Evolutionary conservation across 2,888 invertebrate genomes (phyloP), one percentile per base, ranked within the genome.

Genomic region (Papilio protenor): DNA sequence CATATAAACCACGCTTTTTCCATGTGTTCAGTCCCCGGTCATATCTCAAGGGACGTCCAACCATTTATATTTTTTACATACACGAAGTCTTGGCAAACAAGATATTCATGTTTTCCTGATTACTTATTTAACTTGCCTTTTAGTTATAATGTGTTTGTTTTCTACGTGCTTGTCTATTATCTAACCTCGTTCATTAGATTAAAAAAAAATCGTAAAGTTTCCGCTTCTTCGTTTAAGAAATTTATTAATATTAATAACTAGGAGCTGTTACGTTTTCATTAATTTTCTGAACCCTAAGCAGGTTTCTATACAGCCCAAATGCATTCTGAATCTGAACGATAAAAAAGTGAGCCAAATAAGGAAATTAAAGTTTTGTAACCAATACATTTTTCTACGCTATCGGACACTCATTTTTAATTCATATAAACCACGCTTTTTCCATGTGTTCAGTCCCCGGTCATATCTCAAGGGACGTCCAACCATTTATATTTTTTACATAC

Each of bases 171-270:
- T 49, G 12, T 49, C 14, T 49, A 11, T 49, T 12, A 49, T 12
- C 27, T 49, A 49, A 49, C n/a, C n/a, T n/a, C n/a, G n/a, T n/a
- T n/a, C n/a, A n/a, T n/a, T n/a, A n/a, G n/a, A n/a, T n/a, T n/a
- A n/a, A n/a, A 23, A 90, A 89, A n/a, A 86, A 82, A 81, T 75
- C 70, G 73, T 88, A 89, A 92, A 91, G 88, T 91, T 89, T 86
- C 83, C 86, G 87, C 90, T 92, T 89, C 91, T 91, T 89, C 85
- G 86, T 87, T 89, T 80, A 88, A 85, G 92, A 91, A 92, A 93
- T 91, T 92, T 92, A 92, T 92, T 91, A 92, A 92, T 90, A 90
- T 87, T 86, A 86, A 85, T 88, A 88, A 61, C 27, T 27, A 6
- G 27, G 27, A 61, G 61, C 23, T 61, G 16, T 61, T 27, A 33